Percentiles rank a stretch among this genome's conserved stretches.
phyloP scores from a whole-genome alignment of 2,113 vertebrate genomes.

The Microcebus lehilahytsara region DNA sequence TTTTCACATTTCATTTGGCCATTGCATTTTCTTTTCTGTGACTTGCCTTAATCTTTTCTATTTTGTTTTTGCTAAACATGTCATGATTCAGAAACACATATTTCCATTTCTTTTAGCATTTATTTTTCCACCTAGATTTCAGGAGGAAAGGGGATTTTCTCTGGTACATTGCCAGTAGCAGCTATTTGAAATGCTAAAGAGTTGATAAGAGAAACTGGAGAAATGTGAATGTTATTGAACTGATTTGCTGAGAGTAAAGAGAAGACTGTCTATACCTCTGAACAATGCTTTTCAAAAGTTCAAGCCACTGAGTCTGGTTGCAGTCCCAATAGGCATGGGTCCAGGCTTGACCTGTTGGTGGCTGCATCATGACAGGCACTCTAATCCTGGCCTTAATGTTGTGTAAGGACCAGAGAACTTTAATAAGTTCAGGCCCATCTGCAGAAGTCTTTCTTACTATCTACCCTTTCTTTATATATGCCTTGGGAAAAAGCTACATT shows the following conservation, averaged over 20 bases:
- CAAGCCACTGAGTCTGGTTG: background rate
- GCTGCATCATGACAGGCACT: background rate
- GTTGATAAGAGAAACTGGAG: background rate
- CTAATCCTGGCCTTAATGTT: background rate
- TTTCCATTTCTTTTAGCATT: conserved; percentile 2
- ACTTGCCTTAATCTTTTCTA: background rate
- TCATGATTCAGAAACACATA: background rate
- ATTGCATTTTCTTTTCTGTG: background rate
- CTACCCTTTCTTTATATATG: background rate
- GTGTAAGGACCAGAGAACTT: background rate
- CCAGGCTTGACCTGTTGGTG: background rate
- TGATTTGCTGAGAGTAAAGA: background rate
- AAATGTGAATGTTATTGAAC: background rate
- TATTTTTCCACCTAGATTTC: background rate
- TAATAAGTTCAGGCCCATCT: background rate
- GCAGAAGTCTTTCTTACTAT: background rate
- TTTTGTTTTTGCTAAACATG: conserved; percentile 15
- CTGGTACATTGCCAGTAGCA: background rate
- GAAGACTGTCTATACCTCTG: background rate
- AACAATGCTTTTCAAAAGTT: background rate
- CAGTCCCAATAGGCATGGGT: background rate
- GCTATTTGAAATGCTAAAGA: background rate
- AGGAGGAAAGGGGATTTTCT: background rate
- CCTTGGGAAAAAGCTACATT: background rate
- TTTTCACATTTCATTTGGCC: background rate